These are phyloP conservation scores for Semicossyphus pulcher DNA, from an alignment of 2,113 vertebrate genomes.

Conservation along the genomic window DNA sequence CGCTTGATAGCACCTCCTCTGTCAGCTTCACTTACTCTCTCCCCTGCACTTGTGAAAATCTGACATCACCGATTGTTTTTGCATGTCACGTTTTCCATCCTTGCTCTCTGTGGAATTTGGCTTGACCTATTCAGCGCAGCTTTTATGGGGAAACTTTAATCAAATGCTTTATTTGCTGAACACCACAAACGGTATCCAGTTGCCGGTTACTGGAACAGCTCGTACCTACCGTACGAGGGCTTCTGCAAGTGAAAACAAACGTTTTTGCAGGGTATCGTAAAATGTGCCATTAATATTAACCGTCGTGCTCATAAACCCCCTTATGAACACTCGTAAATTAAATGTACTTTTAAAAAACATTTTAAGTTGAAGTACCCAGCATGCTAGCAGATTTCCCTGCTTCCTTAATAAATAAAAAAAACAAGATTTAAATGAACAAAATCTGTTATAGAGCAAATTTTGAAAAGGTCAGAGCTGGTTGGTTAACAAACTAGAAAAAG, in stretches of 20 bases:
- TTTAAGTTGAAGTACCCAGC: not conserved
- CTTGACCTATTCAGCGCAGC: slow-evolving; percentile 44
- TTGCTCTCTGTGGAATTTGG: slow-evolving; percentile 52
- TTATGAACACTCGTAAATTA: slow-evolving; percentile 27
- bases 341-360: slow-evolving; percentile 7
- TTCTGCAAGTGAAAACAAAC: slow-evolving; percentile 66
- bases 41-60: slow-evolving; percentile 36
- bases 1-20: slow-evolving; percentile 46
- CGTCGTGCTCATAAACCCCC: slow-evolving; percentile 25
- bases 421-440: not conserved
- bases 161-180: slow-evolving; percentile 73
- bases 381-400: not conserved
- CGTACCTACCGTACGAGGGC: slow-evolving; percentile 27
- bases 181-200: slow-evolving; percentile 64
- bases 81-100: slow-evolving; percentile 52
- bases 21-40: slow-evolving; percentile 39
- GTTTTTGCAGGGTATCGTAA: slow-evolving; percentile 50
- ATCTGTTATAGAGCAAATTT: not conserved
- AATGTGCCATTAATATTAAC: slow-evolving; percentile 58
- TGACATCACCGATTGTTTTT: slow-evolving; percentile 47
- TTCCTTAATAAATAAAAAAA: too few relatives aligned
- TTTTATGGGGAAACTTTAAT: slow-evolving; percentile 73
- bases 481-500: too few relatives aligned
- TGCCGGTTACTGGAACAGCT: slow-evolving; percentile 66
- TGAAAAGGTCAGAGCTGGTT: too few relatives aligned